Conservation (phyloP, 2,797 vertebrate genomes). For the Hirundo rustica region DNA sequence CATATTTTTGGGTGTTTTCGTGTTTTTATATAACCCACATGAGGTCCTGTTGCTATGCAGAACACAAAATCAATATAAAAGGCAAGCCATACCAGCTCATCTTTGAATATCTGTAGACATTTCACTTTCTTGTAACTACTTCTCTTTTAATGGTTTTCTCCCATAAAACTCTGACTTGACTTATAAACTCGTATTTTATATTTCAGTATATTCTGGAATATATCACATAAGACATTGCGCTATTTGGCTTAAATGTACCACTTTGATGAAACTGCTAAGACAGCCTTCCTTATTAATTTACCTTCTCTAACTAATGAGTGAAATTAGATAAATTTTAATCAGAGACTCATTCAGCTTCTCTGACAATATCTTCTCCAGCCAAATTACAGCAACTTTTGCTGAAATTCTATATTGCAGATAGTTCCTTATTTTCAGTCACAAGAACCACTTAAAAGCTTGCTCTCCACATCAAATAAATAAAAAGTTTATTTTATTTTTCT, state of each 20-base stretch:
- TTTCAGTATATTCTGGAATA: not conserved
- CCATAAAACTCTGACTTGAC: not conserved
- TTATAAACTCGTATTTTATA: not conserved
- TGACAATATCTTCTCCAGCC: not conserved
- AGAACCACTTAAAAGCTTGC: not conserved
- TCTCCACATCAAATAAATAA: fast-evolving
- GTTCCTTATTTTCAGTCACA: not conserved
- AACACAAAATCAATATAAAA: constrained; percentile 34
- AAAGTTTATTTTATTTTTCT: not conserved
- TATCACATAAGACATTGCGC: not conserved
- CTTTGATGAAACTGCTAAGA: not conserved
- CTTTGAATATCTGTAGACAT: not conserved
- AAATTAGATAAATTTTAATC: not conserved
- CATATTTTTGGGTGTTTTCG: not conserved
- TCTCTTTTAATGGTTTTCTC: not conserved
- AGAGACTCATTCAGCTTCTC: not conserved
- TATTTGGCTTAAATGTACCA: not conserved
- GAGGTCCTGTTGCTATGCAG: constrained; percentile 49
- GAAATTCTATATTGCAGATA: not conserved
- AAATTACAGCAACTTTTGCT: not conserved
- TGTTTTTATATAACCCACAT: not conserved
- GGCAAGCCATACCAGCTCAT: not conserved
- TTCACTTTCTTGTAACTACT: not conserved
- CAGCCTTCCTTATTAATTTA: not conserved
- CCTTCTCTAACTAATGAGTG: not conserved